These are phyloP conservation scores for Pangasius macronema DNA, from an alignment of 2,797 vertebrate species.

Conservation along the genomic window DNA sequence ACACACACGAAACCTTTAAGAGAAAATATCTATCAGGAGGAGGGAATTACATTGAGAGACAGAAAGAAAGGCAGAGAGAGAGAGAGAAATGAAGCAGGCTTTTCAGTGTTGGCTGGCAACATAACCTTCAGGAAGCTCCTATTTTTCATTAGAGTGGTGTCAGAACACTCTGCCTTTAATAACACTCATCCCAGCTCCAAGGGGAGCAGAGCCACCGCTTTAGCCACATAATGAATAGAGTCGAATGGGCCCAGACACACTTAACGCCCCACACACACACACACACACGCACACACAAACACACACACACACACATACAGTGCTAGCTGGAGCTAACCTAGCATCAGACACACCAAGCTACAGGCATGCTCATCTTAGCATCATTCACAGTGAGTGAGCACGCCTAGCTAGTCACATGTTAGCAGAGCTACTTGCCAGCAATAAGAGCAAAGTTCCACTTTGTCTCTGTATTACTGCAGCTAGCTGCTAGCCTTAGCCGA, in stretches of 20 bases:
- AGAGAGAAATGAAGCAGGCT: conserved; percentile 75
- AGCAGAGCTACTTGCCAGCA: not conserved
- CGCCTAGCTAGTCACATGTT: not conserved
- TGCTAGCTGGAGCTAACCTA: conserved; percentile 25
- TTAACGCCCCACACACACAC: conserved; percentile 56
- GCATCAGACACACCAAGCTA: conserved; percentile 19
- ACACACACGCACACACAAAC: conserved; percentile 7
- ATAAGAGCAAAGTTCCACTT: conserved; percentile 23
- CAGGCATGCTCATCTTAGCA: conserved; percentile 4
- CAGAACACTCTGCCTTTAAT: conserved; percentile 81
- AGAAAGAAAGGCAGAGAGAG: conserved; percentile 52
- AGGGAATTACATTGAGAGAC: conserved; percentile 76
- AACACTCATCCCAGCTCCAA: conserved; percentile 80
- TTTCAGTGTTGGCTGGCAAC: conserved; percentile 77
- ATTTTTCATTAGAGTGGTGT: conserved; percentile 85
- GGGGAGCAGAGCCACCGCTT: conserved; percentile 83
- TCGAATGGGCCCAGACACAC: conserved; percentile 71
- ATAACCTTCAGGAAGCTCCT: conserved; percentile 86
- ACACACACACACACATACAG: not conserved
- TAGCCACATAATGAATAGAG: conserved; percentile 82
- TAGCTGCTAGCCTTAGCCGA: conserved; percentile 41
- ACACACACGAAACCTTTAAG: conserved; percentile 68
- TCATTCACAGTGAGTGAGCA: not conserved
- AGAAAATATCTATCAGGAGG: conserved; percentile 81
- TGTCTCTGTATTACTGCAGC: conserved; percentile 68